phyloP scores from a whole-genome alignment of 2,797 vertebrate genomes.

The Lacerta bilineata region DNA sequence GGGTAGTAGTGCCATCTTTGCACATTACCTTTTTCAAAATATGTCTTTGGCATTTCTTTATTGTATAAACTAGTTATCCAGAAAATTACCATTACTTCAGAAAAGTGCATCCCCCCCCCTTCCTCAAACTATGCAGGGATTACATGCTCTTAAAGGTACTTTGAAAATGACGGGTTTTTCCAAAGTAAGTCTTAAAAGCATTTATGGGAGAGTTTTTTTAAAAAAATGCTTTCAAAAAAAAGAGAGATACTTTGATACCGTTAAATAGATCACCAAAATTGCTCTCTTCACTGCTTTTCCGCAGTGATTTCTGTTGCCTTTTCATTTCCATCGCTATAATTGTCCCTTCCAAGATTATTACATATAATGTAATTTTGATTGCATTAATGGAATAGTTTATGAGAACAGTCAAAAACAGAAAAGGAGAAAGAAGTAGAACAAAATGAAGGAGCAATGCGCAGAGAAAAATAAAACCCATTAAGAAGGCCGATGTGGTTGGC shows the following conservation, averaged over 20 bases:
- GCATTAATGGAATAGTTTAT: constrained; percentile 59
- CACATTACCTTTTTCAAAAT: constrained; percentile 63
- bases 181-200: constrained; percentile 77
- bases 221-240: constrained; percentile 62
- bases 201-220: constrained; percentile 54
- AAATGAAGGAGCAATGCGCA: constrained; percentile 29
- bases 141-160: constrained; percentile 75
- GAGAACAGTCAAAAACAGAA: constrained; percentile 58
- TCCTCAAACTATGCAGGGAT: constrained; percentile 70
- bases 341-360: constrained; percentile 58
- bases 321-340: constrained; percentile 69
- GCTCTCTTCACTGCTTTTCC: constrained; percentile 56
- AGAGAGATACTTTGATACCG: constrained; percentile 57
- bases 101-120: constrained; percentile 67
- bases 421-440: constrained; percentile 33
- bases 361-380: constrained; percentile 65
- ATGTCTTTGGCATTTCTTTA: constrained; percentile 72
- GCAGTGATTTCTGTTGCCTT: constrained; percentile 49
- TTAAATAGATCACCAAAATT: constrained; percentile 72
- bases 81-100: constrained; percentile 80
- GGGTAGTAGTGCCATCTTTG: constrained; percentile 49
- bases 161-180: constrained; percentile 75
- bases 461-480: constrained; percentile 13
- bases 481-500: background rate
- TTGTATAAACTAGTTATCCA: constrained; percentile 79